Conservation (phyloP, 2,797 vertebrate species). For the Tapera naevia region DNA sequence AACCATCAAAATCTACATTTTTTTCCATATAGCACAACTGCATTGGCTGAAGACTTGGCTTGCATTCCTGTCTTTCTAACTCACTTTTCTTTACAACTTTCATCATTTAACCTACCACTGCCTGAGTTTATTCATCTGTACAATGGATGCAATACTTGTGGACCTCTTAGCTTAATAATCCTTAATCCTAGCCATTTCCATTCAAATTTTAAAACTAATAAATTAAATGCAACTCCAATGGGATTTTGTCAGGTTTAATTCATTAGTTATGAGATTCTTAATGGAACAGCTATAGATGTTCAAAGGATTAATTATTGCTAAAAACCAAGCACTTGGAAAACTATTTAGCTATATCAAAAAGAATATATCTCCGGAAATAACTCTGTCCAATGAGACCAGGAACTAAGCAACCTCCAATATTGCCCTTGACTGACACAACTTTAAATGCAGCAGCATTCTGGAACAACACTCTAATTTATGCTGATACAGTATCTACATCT, state of each 20-base stretch:
- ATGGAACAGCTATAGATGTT: constrained; percentile 39
- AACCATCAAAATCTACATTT: neutral
- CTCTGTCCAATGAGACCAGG: neutral
- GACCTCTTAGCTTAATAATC: constrained; percentile 6
- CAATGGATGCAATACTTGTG: constrained; percentile 18
- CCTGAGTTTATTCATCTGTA: constrained; percentile 26
- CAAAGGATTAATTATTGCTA: constrained; percentile 56
- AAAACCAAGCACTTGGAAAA: constrained; percentile 62
- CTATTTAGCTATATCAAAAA: constrained; percentile 41
- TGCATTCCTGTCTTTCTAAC: neutral
- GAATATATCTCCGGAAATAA: constrained; percentile 18
- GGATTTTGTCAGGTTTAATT: constrained; percentile 49
- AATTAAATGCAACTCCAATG: constrained; percentile 52
- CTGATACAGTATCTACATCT: constrained; percentile 17
- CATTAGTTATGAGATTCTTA: constrained; percentile 38
- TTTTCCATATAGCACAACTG: neutral
- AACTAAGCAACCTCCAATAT: constrained; percentile 3
- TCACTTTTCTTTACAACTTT: neutral
- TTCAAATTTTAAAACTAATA: constrained; percentile 49
- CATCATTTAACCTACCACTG: neutral
- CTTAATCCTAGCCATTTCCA: constrained; percentile 38
- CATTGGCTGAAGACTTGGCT: neutral
- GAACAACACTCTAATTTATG: constrained; percentile 32
- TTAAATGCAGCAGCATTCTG: constrained; percentile 12
- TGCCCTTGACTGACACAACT: constrained; percentile 16